Percentiles rank a stretch among this genome's conserved stretches.
Evolutionary conservation across 2,888 invertebrate genomes (phyloP).

Genomic region (Agrotis ipsilon): DNA sequence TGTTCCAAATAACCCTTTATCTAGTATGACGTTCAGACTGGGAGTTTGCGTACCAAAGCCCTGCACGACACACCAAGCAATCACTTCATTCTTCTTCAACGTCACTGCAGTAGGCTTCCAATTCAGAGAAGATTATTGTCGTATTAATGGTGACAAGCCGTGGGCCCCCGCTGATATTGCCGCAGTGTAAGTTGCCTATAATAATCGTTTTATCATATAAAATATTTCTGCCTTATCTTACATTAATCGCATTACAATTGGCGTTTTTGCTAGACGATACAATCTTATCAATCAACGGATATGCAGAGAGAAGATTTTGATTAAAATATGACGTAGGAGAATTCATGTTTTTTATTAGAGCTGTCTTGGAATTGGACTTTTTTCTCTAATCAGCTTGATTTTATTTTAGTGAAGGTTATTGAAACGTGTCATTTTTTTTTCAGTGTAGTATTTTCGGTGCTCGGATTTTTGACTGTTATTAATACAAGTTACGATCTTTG

Average conservation of each 20-base stretch:
- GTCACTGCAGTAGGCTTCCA: conserved; percentile 39
- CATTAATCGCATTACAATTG: conserved; percentile 1
- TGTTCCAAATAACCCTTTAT: conserved; percentile 35
- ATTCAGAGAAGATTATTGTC: conserved; percentile 46
- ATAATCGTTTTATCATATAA: neutral
- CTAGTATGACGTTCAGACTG: conserved; percentile 28
- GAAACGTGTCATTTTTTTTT: conserved; percentile 23
- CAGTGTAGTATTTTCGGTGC: conserved; percentile 49
- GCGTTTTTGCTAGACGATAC: neutral
- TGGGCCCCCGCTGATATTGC: conserved; percentile 47
- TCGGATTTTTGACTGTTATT: conserved; percentile 70
- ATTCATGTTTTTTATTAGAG: neutral
- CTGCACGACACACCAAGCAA: conserved; percentile 52
- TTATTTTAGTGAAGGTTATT: neutral
- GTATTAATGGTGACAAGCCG: conserved; percentile 44
- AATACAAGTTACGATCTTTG: conserved; percentile 75
- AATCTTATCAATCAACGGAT: neutral
- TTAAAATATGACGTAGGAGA: neutral
- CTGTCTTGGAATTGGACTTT: too few species aligned
- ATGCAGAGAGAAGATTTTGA: neutral
- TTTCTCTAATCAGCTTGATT: too few species aligned
- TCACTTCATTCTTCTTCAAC: conserved; percentile 51
- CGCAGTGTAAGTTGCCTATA: conserved; percentile 44
- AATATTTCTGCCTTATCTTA: conserved; percentile 7
- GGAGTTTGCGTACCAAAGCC: conserved; percentile 52